Evolutionary conservation across 2,888 invertebrate genomes (phyloP).

Genomic region (Drosophila affinis): DNA sequence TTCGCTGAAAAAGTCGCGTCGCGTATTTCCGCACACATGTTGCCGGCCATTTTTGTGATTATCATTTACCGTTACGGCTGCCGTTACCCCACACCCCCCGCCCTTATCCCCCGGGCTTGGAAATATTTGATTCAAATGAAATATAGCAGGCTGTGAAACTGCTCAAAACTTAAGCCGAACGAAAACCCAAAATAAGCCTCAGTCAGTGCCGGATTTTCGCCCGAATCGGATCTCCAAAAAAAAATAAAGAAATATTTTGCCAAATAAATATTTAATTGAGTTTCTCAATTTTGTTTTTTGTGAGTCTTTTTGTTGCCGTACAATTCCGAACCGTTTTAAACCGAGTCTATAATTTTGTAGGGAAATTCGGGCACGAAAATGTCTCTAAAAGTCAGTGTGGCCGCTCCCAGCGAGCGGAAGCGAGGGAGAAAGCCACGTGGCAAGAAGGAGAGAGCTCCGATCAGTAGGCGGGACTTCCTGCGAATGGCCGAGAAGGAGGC

Average conservation of each 20-base stretch:
- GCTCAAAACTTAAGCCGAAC: neutral
- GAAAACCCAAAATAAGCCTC: neutral
- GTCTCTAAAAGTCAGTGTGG: neutral
- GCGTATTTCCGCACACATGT: slow-evolving; percentile 79
- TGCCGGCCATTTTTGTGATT: slow-evolving; percentile 75
- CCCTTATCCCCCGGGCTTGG: no score
- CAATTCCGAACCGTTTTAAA: neutral
- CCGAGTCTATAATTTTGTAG: neutral
- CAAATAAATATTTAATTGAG: neutral
- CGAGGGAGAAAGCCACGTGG: neutral
- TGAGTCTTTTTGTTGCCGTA: no score
- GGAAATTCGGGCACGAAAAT: neutral
- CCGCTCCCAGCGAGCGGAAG: neutral
- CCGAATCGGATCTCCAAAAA: neutral
- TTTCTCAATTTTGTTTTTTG: no score
- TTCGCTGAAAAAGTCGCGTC: slow-evolving; percentile 71
- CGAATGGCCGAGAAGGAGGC: slow-evolving; percentile 4
- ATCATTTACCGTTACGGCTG: slow-evolving; percentile 68
- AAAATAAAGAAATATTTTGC: neutral
- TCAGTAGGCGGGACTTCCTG: neutral
- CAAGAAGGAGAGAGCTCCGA: neutral
- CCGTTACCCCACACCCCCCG: no score
- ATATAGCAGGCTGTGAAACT: neutral
- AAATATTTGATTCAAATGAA: neutral
- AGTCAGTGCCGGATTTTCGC: neutral